Evolutionary conservation across 1,140 invertebrate genomes (phyloP).

Genomic region (Trichonephila clavata): DNA sequence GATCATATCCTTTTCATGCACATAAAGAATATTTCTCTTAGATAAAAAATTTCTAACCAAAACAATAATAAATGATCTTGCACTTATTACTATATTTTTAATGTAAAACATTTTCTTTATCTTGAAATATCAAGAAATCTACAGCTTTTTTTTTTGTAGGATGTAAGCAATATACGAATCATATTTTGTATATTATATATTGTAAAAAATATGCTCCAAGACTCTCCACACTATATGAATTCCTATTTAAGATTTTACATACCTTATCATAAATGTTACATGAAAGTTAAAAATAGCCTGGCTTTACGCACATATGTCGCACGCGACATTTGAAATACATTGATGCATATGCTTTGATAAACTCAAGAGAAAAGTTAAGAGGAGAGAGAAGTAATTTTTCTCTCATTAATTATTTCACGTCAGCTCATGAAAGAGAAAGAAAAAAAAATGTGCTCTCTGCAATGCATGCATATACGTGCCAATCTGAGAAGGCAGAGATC

Average conservation of each 20-base stretch:
- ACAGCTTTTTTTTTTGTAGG: no score
- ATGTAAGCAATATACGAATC: no score
- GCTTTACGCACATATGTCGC: background rate
- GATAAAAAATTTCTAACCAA: no score
- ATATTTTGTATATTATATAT: no score
- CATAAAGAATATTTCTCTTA: no score
- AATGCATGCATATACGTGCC: constrained; percentile 21
- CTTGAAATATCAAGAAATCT: no score
- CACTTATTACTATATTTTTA: no score
- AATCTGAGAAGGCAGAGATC: constrained; percentile 28
- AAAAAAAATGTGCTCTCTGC: background rate
- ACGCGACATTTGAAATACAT: background rate
- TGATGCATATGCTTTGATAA: constrained; percentile 2
- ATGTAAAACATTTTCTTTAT: no score
- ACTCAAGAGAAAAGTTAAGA: background rate
- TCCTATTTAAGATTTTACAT: background rate
- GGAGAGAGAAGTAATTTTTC: constrained; percentile 54
- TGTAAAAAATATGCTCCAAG: no score
- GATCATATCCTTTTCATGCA: no score
- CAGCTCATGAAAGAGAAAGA: background rate
- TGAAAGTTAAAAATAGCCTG: background rate
- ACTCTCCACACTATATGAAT: no score
- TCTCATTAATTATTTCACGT: constrained; percentile 59
- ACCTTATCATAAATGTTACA: background rate
- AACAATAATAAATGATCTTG: no score